phyloP scores from a whole-genome alignment of 1,140 invertebrate genomes.

The Campoletis sonorensis region DNA sequence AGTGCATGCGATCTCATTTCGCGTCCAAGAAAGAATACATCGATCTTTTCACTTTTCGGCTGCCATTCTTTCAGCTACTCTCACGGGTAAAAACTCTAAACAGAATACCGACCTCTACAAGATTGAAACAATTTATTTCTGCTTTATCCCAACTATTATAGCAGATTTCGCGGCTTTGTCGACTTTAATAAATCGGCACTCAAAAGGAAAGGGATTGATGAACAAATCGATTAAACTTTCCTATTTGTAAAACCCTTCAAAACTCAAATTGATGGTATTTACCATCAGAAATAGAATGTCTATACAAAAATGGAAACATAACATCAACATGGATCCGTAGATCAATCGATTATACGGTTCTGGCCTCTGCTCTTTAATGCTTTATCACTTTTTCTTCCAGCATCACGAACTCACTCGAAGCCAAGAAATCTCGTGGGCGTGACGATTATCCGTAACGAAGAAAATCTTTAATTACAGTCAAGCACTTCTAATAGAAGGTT shows the following conservation, averaged over 20 bases:
- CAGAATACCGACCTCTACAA: too few relatives aligned
- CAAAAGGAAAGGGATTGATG: too few relatives aligned
- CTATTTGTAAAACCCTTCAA: too few relatives aligned
- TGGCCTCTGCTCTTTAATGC: background rate
- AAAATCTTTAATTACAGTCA: conserved; percentile 19
- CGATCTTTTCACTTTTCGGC: background rate
- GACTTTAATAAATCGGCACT: too few relatives aligned
- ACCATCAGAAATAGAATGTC: too few relatives aligned
- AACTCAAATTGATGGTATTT: too few relatives aligned
- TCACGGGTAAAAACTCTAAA: too few relatives aligned
- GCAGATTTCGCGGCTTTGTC: too few relatives aligned
- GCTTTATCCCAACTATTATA: too few relatives aligned
- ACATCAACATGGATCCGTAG: background rate
- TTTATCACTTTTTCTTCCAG: background rate
- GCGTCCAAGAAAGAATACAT: background rate
- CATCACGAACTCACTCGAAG: background rate
- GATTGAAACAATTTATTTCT: too few relatives aligned
- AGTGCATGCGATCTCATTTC: conserved; percentile 8
- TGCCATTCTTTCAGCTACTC: too few relatives aligned
- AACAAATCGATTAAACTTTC: too few relatives aligned
- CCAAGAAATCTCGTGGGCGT: conserved; percentile 11
- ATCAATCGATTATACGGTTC: conserved; percentile 20
- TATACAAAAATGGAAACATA: background rate
- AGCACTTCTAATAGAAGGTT: background rate
- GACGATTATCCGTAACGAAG: background rate